These are phyloP conservation scores for Corythornis cristatus DNA, from an alignment of 2,113 vertebrate species.

Conservation along the genomic window DNA sequence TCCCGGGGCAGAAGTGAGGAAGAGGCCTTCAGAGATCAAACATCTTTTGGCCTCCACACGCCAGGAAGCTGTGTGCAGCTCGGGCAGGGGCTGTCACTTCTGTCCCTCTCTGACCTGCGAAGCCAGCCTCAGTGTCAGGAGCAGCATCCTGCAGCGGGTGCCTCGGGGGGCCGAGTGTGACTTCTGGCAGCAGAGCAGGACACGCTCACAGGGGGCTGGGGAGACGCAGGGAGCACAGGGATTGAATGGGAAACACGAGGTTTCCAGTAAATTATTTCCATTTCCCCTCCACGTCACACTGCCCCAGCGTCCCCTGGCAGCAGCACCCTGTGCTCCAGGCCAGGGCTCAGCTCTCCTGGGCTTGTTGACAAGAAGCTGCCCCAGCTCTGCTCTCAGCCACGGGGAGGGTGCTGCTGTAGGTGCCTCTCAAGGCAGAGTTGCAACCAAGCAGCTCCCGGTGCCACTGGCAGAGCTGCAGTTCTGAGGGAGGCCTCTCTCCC, in stretches of 20 bases:
- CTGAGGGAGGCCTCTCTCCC: constrained; percentile 33
- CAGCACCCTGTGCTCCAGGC: not conserved
- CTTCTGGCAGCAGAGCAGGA: not conserved
- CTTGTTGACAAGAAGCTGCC: not conserved
- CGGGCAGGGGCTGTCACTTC: not conserved
- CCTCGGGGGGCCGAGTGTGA: not conserved
- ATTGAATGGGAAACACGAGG: not conserved
- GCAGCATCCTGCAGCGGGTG: not conserved
- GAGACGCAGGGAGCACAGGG: not conserved
- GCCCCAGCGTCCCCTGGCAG: not conserved
- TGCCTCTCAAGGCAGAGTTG: not conserved
- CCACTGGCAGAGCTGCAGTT: not conserved
- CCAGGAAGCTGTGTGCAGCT: not conserved
- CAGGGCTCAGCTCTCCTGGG: not conserved
- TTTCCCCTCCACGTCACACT: not conserved
- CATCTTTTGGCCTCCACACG: not conserved
- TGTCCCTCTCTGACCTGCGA: not conserved
- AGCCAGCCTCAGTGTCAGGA: not conserved
- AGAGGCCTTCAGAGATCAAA: not conserved
- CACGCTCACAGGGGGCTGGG: rapidly evolving
- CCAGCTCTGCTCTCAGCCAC: not conserved
- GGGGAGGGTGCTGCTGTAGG: not conserved
- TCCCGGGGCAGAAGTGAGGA: not conserved
- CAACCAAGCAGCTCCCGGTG: not conserved
- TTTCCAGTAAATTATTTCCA: rapidly evolving